Base-by-base conservation (phyloP, 2,888 invertebrate species). In the Pachydiplax longipennis region DNA sequence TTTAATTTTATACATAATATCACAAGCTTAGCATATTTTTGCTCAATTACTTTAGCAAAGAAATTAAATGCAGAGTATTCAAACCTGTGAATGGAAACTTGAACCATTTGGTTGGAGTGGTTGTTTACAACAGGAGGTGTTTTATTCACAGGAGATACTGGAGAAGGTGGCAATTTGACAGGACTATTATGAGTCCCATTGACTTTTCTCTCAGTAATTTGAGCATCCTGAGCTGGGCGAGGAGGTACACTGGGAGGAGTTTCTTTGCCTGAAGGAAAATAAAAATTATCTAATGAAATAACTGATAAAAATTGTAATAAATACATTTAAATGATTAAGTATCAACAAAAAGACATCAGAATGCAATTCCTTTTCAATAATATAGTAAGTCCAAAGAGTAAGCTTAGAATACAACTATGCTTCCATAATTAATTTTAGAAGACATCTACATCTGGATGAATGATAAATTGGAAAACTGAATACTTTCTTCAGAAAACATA, bases 51-150 rank as follows among this genome's bases (percentile, higher is more conserved):
- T 53, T 18, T 18, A 8, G 53, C 2, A 1, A 53, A 18, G 0
- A 18, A 53, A 18, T 3, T 18, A 53, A 13, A 53, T 53, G 18
- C 15, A 18, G 53, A 3, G 18, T 18, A 53, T 53, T 53, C 87
- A 37, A 65, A 87, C 87, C 87, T 87, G 87, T 87, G 87, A n/a
- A 87, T n/a, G 37, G 87, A 87, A 15, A 87, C 87, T n/a, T 87
- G 87, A 61, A 87, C 87, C 87, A 87, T 87, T n/a, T 87, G 87
- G 87, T 35, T 87, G 37, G 58, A 65, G 61, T 87, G 87, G 61
- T 87, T 87, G 61, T 87, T 87, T 12, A 87, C 37, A 15, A 87
- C 37, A 2, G 53, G 83, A n/a, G 65, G 35, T 18, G 37, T 65
- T 61, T 40, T 87, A 37, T 87, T 87, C 10, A 87, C 37, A 1